Evolutionary conservation across 2,888 invertebrate species (phyloP).

Genomic region (Tetropium fuscum): DNA sequence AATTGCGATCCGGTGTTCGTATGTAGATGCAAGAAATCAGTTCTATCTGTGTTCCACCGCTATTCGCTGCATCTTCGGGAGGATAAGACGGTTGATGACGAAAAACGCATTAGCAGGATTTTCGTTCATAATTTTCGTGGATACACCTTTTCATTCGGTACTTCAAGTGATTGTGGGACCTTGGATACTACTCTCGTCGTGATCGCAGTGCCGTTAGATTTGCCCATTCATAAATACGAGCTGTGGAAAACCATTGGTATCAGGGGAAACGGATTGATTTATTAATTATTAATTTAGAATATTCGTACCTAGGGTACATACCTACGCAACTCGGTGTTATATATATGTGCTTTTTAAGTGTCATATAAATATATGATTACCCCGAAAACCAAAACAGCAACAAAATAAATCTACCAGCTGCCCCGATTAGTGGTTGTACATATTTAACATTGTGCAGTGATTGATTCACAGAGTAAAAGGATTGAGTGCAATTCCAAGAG

Average conservation of each 20-base stretch:
- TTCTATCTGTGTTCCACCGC: conserved; percentile 4
- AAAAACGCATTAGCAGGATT: too few species aligned
- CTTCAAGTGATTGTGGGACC: conserved; percentile 29
- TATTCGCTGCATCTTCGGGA: conserved; percentile 2
- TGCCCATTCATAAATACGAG: conserved; percentile 30
- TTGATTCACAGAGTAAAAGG: conserved; percentile 38
- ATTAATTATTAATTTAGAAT: too few species aligned
- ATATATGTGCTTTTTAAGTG: too few species aligned
- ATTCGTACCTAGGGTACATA: too few species aligned
- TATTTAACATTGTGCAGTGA: conserved; percentile 37
- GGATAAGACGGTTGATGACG: too few species aligned
- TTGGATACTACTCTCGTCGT: conserved; percentile 26
- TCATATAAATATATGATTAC: too few species aligned
- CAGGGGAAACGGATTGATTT: conserved; percentile 9
- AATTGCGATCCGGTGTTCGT: conserved; percentile 13
- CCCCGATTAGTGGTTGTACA: too few species aligned
- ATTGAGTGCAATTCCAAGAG: conserved; percentile 41
- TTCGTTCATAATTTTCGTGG: too few species aligned
- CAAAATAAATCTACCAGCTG: too few species aligned
- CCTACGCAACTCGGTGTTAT: too few species aligned
- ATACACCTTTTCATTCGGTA: conserved; percentile 26
- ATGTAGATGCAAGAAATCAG: conserved; percentile 1
- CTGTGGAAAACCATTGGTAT: conserved; percentile 8
- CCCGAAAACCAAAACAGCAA: too few species aligned
- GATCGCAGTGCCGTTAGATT: conserved; percentile 25